phyloP scores from a whole-genome alignment of 2,113 vertebrate species.

The Isurus oxyrinchus region DNA sequence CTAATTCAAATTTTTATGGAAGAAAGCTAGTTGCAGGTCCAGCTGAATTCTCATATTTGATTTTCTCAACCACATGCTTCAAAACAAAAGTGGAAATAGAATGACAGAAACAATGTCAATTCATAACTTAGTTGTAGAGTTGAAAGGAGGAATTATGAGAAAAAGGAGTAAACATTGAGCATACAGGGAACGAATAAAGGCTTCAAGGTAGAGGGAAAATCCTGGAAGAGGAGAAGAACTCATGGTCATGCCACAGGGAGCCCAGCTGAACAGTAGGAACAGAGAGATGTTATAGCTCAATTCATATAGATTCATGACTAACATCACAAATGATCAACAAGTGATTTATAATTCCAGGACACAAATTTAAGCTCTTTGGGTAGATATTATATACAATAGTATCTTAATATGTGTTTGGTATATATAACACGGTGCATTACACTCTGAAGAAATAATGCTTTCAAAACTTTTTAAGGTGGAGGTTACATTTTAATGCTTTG shows the following conservation, averaged over 20 bases:
- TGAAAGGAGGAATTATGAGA: background rate
- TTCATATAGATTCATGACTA: background rate
- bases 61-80: background rate
- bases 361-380: background rate
- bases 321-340: background rate
- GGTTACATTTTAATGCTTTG: background rate
- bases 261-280: background rate
- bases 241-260: background rate
- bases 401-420: background rate
- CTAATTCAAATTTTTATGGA: background rate
- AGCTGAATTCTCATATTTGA: background rate
- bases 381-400: background rate
- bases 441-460: background rate
- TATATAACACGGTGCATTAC: background rate
- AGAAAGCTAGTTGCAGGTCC: background rate
- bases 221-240: background rate
- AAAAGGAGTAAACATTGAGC: background rate
- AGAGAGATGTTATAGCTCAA: background rate
- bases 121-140: background rate
- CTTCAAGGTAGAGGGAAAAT: background rate
- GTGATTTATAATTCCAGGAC: background rate
- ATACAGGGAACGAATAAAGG: background rate
- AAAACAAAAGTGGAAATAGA: background rate
- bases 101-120: background rate
- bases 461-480: background rate